Evolutionary conservation across 2,888 invertebrate species (phyloP).

Genomic region (Monoplex corrugatus): DNA sequence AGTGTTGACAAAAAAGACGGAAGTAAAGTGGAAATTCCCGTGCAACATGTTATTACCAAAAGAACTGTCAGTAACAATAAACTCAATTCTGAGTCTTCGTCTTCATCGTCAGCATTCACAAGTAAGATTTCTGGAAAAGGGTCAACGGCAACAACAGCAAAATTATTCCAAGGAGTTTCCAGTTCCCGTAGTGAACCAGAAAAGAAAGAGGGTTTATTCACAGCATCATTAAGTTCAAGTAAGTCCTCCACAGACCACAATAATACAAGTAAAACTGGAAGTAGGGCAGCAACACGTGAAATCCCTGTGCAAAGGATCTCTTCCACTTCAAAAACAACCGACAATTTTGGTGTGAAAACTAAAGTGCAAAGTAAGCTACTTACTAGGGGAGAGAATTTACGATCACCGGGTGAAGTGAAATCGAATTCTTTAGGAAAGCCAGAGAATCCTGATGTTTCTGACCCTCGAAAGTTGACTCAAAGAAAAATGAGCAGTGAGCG

Average conservation of each 20-base stretch:
- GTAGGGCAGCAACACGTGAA: not conserved
- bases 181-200: not conserved
- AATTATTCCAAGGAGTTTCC: not conserved
- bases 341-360: not conserved
- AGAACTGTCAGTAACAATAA: conserved; percentile 18
- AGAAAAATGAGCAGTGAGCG: conserved; percentile 64
- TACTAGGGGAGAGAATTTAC: not conserved
- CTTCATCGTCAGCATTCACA: not conserved
- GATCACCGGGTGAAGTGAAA: conserved; percentile 29
- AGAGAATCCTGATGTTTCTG: conserved; percentile 43
- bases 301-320: conserved; percentile 38
- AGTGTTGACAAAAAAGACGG: conserved; percentile 27
- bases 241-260: conserved; percentile 12
- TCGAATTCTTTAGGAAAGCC: conserved; percentile 30
- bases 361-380: not conserved
- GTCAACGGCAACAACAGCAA: not conserved
- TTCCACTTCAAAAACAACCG: conserved; percentile 30
- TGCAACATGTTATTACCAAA: conserved; percentile 30
- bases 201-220: not conserved
- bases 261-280: not conserved
- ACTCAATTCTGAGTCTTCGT: conserved; percentile 23
- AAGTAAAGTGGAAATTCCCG: conserved; percentile 41
- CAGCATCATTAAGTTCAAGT: not conserved
- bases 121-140: not conserved
- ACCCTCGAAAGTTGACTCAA: conserved; percentile 35